Evolutionary conservation across 2,113 vertebrate species (phyloP).

Genomic region (Spheniscus mendiculus): DNA sequence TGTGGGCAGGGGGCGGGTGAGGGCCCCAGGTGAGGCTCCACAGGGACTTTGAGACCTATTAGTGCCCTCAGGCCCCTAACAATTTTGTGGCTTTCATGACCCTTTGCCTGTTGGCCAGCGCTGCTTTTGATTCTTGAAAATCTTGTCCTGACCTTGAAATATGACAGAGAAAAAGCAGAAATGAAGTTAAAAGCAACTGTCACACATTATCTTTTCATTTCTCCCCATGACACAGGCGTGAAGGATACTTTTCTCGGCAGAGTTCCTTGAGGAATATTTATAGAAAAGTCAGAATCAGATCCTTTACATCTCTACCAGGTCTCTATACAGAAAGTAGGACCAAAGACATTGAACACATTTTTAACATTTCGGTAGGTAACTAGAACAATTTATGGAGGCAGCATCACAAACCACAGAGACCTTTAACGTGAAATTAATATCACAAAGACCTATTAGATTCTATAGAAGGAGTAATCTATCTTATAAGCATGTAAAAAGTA

Average conservation of each 20-base stretch:
- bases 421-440: neutral
- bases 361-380: neutral
- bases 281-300: neutral
- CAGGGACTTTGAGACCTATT: neutral
- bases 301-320: neutral
- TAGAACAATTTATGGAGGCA: neutral
- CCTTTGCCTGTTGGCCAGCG: neutral
- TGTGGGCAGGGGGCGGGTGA: neutral
- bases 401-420: neutral
- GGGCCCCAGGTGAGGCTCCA: neutral
- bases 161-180: neutral
- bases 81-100: neutral
- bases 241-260: neutral
- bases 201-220: neutral
- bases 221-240: neutral
- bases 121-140: neutral
- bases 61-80: neutral
- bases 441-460: neutral
- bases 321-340: neutral
- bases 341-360: neutral
- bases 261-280: neutral
- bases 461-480: neutral
- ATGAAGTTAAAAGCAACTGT: neutral
- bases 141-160: neutral
- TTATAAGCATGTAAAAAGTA: neutral